Evolutionary conservation across 2,797 vertebrate genomes (phyloP).

Genomic region (Scolopax bukidnonensis): DNA sequence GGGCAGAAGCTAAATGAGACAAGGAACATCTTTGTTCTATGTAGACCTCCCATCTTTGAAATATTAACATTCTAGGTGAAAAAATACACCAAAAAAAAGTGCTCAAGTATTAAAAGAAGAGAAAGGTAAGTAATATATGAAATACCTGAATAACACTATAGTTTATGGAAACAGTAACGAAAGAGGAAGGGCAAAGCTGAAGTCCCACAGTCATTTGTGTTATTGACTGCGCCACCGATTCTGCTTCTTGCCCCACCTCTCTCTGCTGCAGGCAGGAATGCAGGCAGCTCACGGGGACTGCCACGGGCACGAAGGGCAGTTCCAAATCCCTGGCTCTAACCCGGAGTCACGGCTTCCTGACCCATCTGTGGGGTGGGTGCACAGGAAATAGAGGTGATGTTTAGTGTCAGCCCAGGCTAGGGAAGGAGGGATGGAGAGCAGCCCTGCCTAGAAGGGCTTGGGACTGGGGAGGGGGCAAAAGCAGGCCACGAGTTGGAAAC

Average conservation of each 20-base stretch:
- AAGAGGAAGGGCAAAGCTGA: neutral
- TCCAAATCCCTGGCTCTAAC: too few species aligned
- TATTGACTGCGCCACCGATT: fast-evolving
- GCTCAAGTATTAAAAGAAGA: neutral
- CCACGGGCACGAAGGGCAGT: neutral
- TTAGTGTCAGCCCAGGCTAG: neutral
- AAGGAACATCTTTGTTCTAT: neutral
- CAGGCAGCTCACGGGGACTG: too few species aligned
- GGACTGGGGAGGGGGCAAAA: too few species aligned
- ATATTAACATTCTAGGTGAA: neutral
- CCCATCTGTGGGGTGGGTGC: neutral
- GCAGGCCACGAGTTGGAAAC: neutral
- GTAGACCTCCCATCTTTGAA: neutral
- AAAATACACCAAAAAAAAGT: neutral
- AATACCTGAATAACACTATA: neutral
- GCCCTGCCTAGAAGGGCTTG: neutral
- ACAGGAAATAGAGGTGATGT: fast-evolving
- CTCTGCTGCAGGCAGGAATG: too few species aligned
- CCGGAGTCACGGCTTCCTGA: neutral
- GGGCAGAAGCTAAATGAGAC: neutral
- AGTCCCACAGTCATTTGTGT: neutral
- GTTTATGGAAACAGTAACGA: neutral
- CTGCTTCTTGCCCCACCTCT: neutral
- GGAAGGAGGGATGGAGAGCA: neutral
- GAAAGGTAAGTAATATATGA: neutral